Evolutionary conservation across 37 sponge, comb jelly and placozoan genomes (phyloP).

Genomic region (Oscarella lobularis): DNA sequence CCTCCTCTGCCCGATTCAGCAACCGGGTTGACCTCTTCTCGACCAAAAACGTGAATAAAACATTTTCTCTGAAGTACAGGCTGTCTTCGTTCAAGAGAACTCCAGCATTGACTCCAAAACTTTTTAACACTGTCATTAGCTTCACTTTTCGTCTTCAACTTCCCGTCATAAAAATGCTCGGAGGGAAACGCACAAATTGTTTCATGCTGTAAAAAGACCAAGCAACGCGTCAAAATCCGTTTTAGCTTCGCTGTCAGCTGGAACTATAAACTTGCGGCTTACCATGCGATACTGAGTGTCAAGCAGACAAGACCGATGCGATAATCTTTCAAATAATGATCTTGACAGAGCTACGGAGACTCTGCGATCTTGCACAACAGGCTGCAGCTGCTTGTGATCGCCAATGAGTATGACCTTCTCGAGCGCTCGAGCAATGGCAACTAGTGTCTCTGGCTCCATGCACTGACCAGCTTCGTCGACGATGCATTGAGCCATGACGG

Average conservation of each 20-base stretch:
- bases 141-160: background rate
- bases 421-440: background rate
- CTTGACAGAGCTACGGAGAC: background rate
- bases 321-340: background rate
- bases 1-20: background rate
- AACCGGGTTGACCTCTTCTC: background rate
- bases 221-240: background rate
- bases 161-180: background rate
- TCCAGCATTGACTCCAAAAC: background rate
- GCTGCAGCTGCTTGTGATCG: background rate
- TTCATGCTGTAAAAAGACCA: background rate
- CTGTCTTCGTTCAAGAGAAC: too few relatives aligned
- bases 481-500: background rate
- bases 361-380: background rate
- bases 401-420: background rate
- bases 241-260: too few relatives aligned
- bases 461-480: background rate
- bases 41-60: background rate
- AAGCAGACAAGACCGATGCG: background rate
- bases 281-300: background rate
- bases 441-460: background rate
- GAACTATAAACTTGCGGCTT: too few relatives aligned
- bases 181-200: background rate
- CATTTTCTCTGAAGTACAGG: background rate
- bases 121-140: background rate